Conservation (phyloP, 2,797 vertebrate species). For the Myotis planiceps region DNA sequence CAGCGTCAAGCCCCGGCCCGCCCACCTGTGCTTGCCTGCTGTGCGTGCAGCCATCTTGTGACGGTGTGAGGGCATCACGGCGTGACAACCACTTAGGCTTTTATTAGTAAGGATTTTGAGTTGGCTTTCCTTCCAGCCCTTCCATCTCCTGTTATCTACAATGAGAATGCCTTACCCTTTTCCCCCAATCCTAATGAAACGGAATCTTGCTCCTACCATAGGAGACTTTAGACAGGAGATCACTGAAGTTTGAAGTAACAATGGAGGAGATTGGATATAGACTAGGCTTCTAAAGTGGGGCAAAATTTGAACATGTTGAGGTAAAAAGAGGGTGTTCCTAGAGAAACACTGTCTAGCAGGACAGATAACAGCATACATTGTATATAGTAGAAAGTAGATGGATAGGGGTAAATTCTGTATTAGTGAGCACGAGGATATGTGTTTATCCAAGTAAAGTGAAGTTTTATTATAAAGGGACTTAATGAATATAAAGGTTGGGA, state of each 20-base stretch:
- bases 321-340: background rate
- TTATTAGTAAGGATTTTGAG: background rate
- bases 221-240: background rate
- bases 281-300: background rate
- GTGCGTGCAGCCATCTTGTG: no score
- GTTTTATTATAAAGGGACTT: background rate
- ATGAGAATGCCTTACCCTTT: background rate
- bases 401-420: background rate
- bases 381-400: background rate
- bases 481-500: background rate
- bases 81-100: no score
- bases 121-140: background rate
- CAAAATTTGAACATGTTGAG: background rate
- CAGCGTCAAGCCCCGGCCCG: no score
- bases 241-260: background rate
- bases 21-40: no score
- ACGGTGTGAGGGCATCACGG: no score
- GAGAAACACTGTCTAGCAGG: background rate
- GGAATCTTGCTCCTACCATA: accelerated
- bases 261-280: background rate
- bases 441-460: background rate
- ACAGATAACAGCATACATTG: accelerated
- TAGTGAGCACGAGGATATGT: background rate
- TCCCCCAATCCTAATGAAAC: background rate
- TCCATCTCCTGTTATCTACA: background rate